Base-by-base conservation (phyloP, 2,888 invertebrate genomes). In the Hydroisotoma schaefferi region DNA sequence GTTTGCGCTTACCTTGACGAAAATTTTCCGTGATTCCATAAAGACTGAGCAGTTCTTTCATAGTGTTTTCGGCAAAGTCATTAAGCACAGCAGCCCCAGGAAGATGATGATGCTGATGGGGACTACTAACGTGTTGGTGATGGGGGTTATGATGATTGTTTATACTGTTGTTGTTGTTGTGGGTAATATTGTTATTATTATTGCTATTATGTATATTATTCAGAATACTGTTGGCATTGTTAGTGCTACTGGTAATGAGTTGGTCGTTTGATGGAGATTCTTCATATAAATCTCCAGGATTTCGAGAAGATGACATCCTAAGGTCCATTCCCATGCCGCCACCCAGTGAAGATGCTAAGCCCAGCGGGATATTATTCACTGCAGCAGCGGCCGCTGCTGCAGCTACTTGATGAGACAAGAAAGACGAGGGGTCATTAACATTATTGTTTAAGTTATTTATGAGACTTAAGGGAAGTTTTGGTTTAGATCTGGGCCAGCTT, bases 1-100 rank as follows among this genome's bases (percentile, higher is more conserved):
- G 6, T 5, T 6, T 49, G 29, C 28, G 27, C 68, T 59, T 66
- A 72, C 72, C 72, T 70, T 70, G 70, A 20, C 70, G 65, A 49
- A 70, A 60, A 60, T 70, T 70, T 61, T 72, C 70, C 47, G 71
- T 69, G 40, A 70, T 68, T 25, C 71, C 69, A 53, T 72, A 72
- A 22, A 72, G 62, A 29, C 72, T 68, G 46, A 72, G 53, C 8
- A 72, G 62, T 57, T 72, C 72, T 55, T 72, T 69, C 70, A 70
- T 68, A 29, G 72, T 69, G n/a, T 55, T 63, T 44, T 70, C 65
- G 1, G 72, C 70, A 63, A 72, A 70, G 44, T 72, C 72, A 37
- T 64, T 65, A 38, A 68, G 58, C 38, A 63, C 56, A 20, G 46
- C 18, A 10, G 54, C 37, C 49, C 33, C 40, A 28, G 60, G 46